Base-by-base conservation (phyloP, 1,140 invertebrate genomes). In the Meloidogyne chitwoodi region DNA sequence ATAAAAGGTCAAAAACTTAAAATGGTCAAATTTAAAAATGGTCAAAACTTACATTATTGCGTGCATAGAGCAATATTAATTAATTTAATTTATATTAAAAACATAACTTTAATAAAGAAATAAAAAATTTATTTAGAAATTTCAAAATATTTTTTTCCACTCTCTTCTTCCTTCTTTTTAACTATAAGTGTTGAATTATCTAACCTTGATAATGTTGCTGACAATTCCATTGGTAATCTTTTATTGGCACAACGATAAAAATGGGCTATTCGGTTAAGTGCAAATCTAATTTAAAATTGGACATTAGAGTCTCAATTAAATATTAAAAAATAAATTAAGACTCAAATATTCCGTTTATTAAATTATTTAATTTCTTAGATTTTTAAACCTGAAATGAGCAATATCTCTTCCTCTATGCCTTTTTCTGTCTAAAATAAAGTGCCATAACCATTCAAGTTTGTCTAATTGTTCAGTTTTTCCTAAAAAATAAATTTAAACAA, bases 221-320 rank as follows among this genome's bases (percentile, higher is more conserved):
- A 56, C 10, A 56, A 56, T 56, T 56, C 48, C n/a, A 6, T 56
- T n/a, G 68, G 68, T 27, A 29, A 44, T 44, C 16, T 70, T 70
- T 29, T 41, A 61, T 70, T 70, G 0, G 68, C 38, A n/a, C 12
- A 56, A 26, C 68, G 68, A 44, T 41, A 70, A n/a, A 70, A 70
- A 41, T 70, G 68, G 6, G 26, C 68, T 14, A 70, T 70, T 22
- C 68, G 31, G 16, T 44, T 61, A 44, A 70, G 61, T n/a, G 48
- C n/a, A 56, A 56, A 56, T 56, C 48, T 56, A 6, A n/a, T n/a
- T n/a, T n/a, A 56, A 56, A 56, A 56, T 14, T 56, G 16, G 41
- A 14, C 41, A 44, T 16, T 44, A 44, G 41, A 44, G 41, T 44
- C 41, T 44, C 38, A 41, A 11, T 44, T 16, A 44, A 44, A 16